Evolutionary conservation across 2,113 vertebrate species (phyloP), one percentile per base, ranked within the genome.

Genomic region (Oncorhynchus clarkii): DNA sequence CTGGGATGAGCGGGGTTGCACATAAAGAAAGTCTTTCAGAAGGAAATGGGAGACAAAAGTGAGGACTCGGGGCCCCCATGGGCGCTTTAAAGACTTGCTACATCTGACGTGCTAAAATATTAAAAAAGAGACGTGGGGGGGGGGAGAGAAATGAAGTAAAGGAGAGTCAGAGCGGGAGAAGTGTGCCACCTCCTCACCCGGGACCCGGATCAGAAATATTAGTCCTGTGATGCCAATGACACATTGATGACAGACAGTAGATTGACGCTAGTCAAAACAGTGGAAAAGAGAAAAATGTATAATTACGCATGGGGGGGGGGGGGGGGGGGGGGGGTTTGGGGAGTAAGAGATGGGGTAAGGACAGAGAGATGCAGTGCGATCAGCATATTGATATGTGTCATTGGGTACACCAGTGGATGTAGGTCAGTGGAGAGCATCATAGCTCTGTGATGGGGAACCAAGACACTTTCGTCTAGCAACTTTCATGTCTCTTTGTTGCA

Each of bases 21-120:
- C 93, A 93, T 91, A 94, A 93, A 92, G 92, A 91, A 92, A 90
- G 85, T 74, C 88, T 92, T 93, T 93, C 90, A 90, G 89, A 92
- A 92, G 92, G 92, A 93, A 94, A 91, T 91, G 79, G 89, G 81
- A 94, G 92, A 94, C 94, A 92, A 92, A 93, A 93, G 90, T 80
- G 76, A 89, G 89, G 87, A 93, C 86, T 87, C 73, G 62, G 88
- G 88, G 90, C 90, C 92, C 92, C 92, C 89, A 91, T 89, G 92
- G 92, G 88, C 81, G 84, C 88, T 93, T 92, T 92, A 91, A 93
- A 94, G 91, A 91, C 87, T 88, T 87, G 82, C 84, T 87, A 90
- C 90, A 90, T 93, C 92, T 90, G 83, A 93, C 82, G 78, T 57
- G 45, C 85, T 84, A 85, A 88, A 87, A 92, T 93, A 92, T 93